Evolutionary conservation across 2,113 vertebrate species (phyloP).

Genomic region (Varanus salvator): DNA sequence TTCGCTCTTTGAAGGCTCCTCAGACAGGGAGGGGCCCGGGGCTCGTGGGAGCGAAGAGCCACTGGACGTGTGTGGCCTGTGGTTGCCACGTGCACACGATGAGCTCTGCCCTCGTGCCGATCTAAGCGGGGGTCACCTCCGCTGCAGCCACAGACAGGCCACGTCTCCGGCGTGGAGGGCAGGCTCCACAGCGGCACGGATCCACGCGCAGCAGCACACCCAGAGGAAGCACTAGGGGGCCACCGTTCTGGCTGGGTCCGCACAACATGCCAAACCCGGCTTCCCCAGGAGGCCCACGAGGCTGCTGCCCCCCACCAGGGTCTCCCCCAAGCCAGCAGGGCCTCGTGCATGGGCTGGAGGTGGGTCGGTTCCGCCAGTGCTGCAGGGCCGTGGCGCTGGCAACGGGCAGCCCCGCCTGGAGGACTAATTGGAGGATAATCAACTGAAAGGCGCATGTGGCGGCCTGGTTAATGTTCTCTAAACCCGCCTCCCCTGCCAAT

Average conservation of each 20-base stretch:
- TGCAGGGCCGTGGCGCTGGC: background rate
- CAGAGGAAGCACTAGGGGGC: no score
- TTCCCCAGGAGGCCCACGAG: background rate
- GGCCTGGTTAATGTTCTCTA: slow-evolving; percentile 31
- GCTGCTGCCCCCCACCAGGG: no score
- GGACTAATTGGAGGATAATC: slow-evolving; percentile 39
- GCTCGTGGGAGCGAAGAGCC: no score
- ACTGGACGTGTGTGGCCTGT: no score
- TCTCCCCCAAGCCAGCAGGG: background rate
- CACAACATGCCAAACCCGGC: background rate
- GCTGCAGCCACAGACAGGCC: no score
- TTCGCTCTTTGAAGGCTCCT: no score
- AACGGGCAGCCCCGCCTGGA: background rate
- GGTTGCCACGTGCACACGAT: no score
- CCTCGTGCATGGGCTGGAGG: background rate
- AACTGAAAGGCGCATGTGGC: slow-evolving; percentile 43
- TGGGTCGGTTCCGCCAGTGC: background rate
- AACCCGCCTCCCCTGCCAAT: slow-evolving; percentile 11
- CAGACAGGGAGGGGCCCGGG: no score
- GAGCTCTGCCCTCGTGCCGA: no score
- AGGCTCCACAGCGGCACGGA: no score
- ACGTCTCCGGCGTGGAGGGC: no score
- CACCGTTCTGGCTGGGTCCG: background rate
- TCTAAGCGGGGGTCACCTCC: no score
- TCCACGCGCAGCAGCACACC: background rate